Conservation (phyloP, 1,140 invertebrate species). For the Hetaerina americana region DNA sequence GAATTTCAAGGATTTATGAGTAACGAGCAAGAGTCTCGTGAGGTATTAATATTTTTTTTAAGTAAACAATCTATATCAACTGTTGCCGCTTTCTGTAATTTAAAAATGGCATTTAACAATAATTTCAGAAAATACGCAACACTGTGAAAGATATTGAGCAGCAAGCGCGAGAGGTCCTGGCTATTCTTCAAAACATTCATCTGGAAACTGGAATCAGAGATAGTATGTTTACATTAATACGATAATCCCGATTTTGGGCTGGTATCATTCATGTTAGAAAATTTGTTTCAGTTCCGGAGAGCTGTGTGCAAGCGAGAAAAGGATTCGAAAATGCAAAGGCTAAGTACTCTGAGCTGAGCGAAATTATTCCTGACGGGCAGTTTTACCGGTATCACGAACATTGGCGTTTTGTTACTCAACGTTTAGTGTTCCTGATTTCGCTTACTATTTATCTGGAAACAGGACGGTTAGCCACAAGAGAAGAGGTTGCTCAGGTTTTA, state of each 20-base stretch:
- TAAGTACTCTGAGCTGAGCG: slow-evolving; percentile 40
- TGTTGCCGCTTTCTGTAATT: slow-evolving; percentile 14
- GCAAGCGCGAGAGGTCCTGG: slow-evolving; percentile 47
- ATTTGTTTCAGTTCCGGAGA: slow-evolving; percentile 33
- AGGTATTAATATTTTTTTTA: slow-evolving; percentile 29
- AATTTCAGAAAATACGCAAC: slow-evolving; percentile 47
- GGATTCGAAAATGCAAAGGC: slow-evolving; percentile 40
- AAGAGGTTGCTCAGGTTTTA: slow-evolving; percentile 63
- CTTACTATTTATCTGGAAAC: slow-evolving; percentile 67
- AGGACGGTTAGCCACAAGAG: slow-evolving; percentile 54
- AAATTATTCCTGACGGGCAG: slow-evolving; percentile 46
- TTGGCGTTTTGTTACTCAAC: slow-evolving; percentile 71
- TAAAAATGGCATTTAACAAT: not conserved
- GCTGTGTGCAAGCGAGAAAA: slow-evolving; percentile 41
- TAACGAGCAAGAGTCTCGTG: slow-evolving; percentile 46
- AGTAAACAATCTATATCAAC: slow-evolving; percentile 9
- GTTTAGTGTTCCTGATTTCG: slow-evolving; percentile 60
- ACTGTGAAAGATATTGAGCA: slow-evolving; percentile 56
- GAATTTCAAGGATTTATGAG: slow-evolving; percentile 49
- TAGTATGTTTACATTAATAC: slow-evolving; percentile 28
- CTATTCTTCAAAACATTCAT: slow-evolving; percentile 58
- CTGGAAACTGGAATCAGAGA: slow-evolving; percentile 39
- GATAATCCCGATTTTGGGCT: slow-evolving; percentile 8
- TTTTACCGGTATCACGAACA: slow-evolving; percentile 78
- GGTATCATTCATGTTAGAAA: slow-evolving; percentile 3